Evolutionary conservation across 2,888 invertebrate species (phyloP).

Genomic region (Chloroclysta siterata): DNA sequence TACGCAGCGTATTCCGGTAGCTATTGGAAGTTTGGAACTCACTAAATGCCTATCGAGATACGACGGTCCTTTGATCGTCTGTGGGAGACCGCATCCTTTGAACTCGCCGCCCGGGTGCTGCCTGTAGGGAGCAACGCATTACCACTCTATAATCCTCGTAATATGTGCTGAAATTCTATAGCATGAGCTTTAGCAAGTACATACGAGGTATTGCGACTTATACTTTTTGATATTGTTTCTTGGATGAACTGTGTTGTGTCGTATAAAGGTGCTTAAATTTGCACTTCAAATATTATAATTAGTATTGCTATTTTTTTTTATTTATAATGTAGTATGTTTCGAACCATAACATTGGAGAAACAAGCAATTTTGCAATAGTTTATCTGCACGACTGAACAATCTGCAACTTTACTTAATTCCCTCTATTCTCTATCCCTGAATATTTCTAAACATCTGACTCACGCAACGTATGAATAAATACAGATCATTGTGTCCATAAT

Average conservation of each 20-base stretch:
- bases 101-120: conserved; percentile 63
- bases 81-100: conserved; percentile 59
- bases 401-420: conserved; percentile 17
- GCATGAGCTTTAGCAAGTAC: conserved; percentile 3
- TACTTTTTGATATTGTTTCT: conserved; percentile 1
- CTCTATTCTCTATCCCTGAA: conserved; percentile 23
- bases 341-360: conserved; percentile 19
- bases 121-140: conserved; percentile 63
- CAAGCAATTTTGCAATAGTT: conserved; percentile 13
- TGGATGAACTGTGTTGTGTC: not conserved
- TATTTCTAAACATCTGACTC: conserved; percentile 34
- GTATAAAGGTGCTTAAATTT: conserved; percentile 9
- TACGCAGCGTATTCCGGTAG: conserved; percentile 68
- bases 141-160: conserved; percentile 54
- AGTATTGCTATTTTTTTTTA: not conserved
- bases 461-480: conserved; percentile 38
- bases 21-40: conserved; percentile 47
- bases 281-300: not conserved
- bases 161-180: conserved; percentile 32
- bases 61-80: conserved; percentile 70
- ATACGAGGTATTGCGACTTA: conserved; percentile 4
- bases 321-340: not conserved
- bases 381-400: conserved; percentile 20
- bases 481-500: conserved; percentile 40
- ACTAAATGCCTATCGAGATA: conserved; percentile 68